These are phyloP conservation scores for Rotaria macrura DNA, from an alignment of 2,888 invertebrate genomes.

Conservation along the genomic window DNA sequence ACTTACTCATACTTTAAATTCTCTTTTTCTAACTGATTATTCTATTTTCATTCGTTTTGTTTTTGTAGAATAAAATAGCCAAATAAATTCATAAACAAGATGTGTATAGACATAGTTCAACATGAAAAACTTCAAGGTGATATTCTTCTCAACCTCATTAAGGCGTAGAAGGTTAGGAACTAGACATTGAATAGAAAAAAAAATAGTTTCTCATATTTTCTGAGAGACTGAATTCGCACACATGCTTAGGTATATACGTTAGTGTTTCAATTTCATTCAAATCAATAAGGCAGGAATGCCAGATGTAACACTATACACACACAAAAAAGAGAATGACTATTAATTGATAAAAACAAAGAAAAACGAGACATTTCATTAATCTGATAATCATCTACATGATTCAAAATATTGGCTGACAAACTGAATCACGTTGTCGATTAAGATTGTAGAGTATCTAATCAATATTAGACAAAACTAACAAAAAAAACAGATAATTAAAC, in stretches of 20 bases:
- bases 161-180: background rate
- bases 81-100: too few relatives aligned
- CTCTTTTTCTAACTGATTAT: too few relatives aligned
- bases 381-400: background rate
- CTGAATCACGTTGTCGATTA: constrained; percentile 71
- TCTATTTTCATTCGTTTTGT: too few relatives aligned
- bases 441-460: constrained; percentile 94
- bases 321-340: background rate
- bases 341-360: too few relatives aligned
- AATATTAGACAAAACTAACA: constrained; percentile 79
- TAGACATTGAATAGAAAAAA: background rate
- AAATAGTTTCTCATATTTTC: background rate
- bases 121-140: too few relatives aligned
- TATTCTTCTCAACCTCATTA: too few relatives aligned
- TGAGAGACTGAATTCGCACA: background rate
- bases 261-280: background rate
- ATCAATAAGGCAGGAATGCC: background rate
- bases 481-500: too few relatives aligned
- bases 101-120: too few relatives aligned
- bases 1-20: too few relatives aligned
- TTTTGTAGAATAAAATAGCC: too few relatives aligned
- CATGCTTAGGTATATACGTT: background rate
- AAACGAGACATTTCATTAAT: background rate
- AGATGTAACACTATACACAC: background rate
- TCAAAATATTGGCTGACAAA: background rate